A percentile compares a stretch with the other conserved stretches of the same genome.
Evolutionary conservation across 1,140 invertebrate species (phyloP).

Genomic region (Chymomyza costata): DNA sequence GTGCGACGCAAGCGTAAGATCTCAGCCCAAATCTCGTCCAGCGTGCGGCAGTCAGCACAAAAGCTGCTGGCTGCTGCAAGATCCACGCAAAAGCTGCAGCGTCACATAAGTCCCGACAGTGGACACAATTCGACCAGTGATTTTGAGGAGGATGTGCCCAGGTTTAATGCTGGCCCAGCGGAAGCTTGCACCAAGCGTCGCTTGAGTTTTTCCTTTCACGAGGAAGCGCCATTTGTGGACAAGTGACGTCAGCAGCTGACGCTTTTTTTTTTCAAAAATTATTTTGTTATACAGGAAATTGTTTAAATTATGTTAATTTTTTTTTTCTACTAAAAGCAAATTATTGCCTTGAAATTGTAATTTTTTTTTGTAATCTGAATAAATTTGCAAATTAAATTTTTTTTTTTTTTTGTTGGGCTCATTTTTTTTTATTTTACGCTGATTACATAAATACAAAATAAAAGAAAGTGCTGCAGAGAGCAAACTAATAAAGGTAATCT

Average conservation of each 20-base stretch:
- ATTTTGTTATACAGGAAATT: no score
- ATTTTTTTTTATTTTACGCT: no score
- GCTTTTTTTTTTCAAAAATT: conserved; percentile 8
- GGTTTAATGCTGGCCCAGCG: conserved; percentile 1
- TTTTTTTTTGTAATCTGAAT: background rate
- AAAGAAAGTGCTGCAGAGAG: no score
- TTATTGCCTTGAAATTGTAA: conserved; percentile 28
- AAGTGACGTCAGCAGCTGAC: conserved; percentile 9
- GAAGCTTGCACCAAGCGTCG: conserved; percentile 57
- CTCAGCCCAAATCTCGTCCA: conserved; percentile 1
- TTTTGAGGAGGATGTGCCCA: conserved; percentile 27
- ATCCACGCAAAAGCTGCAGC: background rate
- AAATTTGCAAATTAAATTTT: conserved; percentile 20
- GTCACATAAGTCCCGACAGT: conserved; percentile 31
- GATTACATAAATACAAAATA: no score
- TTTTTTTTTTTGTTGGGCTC: no score
- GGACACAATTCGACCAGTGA: conserved; percentile 44
- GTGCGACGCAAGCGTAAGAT: conserved; percentile 29
- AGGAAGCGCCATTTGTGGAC: conserved; percentile 45
- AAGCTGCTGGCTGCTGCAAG: conserved; percentile 6
- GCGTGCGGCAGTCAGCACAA: conserved; percentile 13
- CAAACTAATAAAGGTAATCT: no score
- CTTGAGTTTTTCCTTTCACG: conserved; percentile 58
- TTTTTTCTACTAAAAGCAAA: conserved; percentile 33
- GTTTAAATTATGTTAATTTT: conserved; percentile 25